These are phyloP conservation scores for Nomada hirtipes DNA, from an alignment of 2,888 invertebrate genomes.

Conservation along the genomic window DNA sequence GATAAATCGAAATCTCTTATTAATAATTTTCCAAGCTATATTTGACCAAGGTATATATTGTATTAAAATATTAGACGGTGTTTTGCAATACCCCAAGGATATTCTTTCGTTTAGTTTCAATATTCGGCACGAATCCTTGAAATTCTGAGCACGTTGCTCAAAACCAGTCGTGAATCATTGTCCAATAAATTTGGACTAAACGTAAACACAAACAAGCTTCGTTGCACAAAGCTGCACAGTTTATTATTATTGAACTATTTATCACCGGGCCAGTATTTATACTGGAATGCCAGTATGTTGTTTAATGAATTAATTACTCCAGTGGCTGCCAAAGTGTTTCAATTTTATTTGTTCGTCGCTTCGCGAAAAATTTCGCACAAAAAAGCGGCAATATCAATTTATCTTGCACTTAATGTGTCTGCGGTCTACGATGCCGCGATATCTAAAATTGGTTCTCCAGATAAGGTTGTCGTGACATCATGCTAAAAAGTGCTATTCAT, in stretches of 20 bases:
- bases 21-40: not conserved
- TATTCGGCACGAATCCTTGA: not conserved
- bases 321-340: not conserved
- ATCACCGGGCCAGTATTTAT: not conserved
- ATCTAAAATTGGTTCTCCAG: conserved; percentile 21
- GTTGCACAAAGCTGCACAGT: not conserved
- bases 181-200: conserved; percentile 14
- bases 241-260: conserved; percentile 9
- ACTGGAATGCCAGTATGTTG: not conserved
- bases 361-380: not conserved
- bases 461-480: conserved; percentile 34
- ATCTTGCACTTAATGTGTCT: not conserved
- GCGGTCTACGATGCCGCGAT: not conserved
- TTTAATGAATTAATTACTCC: not conserved
- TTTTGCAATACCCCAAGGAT: not conserved
- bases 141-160: conserved; percentile 20
- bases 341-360: not conserved
- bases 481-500: conserved; percentile 10
- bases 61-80: not conserved
- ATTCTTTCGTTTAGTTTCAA: conserved; percentile 11
- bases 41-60: not conserved
- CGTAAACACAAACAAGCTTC: conserved; percentile 2
- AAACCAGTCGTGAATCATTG: conserved; percentile 4
- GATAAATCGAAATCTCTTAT: not conserved
- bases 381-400: not conserved